Evolutionary conservation across 2,797 vertebrate species (phyloP), one percentile per base, ranked within the genome.

Genomic region (Luscinia megarhynchos): DNA sequence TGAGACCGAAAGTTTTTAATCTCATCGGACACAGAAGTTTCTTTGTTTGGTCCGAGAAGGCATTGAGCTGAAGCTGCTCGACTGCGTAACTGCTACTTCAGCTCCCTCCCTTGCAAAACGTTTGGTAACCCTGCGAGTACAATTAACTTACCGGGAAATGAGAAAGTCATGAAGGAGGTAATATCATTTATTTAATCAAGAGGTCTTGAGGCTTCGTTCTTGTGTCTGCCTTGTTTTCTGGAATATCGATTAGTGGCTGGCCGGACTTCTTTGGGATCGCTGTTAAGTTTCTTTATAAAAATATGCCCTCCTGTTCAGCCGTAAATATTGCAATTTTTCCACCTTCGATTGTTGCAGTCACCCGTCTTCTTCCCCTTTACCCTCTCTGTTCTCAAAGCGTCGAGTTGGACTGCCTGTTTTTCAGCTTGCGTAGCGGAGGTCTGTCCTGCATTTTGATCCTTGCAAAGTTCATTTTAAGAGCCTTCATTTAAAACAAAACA

Each of bases 41-140:
- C 97, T 98, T 98, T 98, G 98, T 98, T 98, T 69, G 22, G 80
- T 84, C 5, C 83, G 57, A 59, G 91, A 63, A 91, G 89, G 95
- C 94, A 87, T 61, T 84, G 85, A 92, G 91, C 78, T 94, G 77
- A 66, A 76, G 80, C 68, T 76, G 87, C 57, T 84, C n/a, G 57
- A 46, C 85, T 87, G 40, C 8, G 29, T 69, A 45, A 17, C 69
- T 66, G 48, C 83, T 59, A 23, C 58, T 90, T 54, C 85, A 67
- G 58, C 78, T 84, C 77, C 72, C 83, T 78, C 58, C 54, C 81
- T 79, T 91, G 51, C 79, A 73, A 93, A 93, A 50, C 29, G 18
- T 61, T 89, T 82, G 69, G 67, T 84, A 63, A 84, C 51, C 36
- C 50, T 58, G 72, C 30, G 34, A 90, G 51, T 62, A 6, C 62